Base-by-base conservation (phyloP, 1,140 invertebrate genomes). In the Ganaspis sp. region DNA sequence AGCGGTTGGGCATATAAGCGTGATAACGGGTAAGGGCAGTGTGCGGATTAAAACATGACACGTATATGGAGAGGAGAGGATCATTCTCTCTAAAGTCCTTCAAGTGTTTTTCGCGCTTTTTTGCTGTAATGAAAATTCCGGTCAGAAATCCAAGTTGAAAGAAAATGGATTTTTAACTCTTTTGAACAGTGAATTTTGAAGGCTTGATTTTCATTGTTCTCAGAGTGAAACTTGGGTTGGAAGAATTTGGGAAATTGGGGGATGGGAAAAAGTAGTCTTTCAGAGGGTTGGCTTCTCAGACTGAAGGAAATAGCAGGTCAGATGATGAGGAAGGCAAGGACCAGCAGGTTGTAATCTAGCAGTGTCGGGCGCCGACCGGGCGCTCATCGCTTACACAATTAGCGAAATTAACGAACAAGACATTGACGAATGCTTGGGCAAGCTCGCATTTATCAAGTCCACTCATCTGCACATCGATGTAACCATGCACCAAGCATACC, bases 361-460 rank as follows among this genome's bases (percentile, higher is more conserved):
- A 69, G 45, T 74, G 72, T 76, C 54, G 53, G 69, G 58, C 64
- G 58, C 69, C 70, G 37, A 17, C 45, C 45, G 34, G 26, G 38
- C 45, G 38, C 69, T 78, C 75, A 70, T 79, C 73, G 49, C 73
- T 77, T 72, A 78, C 49, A 73, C 81, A 79, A 79, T 83, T 83
- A 83, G 81, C 45, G 73, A 78, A 83, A 78, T 80, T 83, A 83
- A 83, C 76, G 78, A 53, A 76, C 45, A 76, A 58, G 81, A 80
- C 79, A 79, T 69, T 83, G 79, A 83, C 77, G 75, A 83, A 83
- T 83, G 77, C 69, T 54, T 54, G 54, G 17, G 71, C 64, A 74
- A 72, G 72, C 42, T 77, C 70, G 37, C 69, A 69, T 79, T 70
- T 69, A 75, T 75, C 74, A 75, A 38, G 58, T 72, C 69, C 49